A percentile compares a stretch with the other conserved stretches of the same genome.
Evolutionary conservation across 2,113 vertebrate species (phyloP).

Genomic region (Bos taurus): ARS-UCD2.0 NC_037350.1:15110001-15110500

Average conservation of each 20-base stretch:
- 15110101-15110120: too few relatives aligned
- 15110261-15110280: not conserved
- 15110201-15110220: accelerated
- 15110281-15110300: not conserved
- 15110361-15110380: not conserved
- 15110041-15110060: not conserved
- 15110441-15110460: not conserved
- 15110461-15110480: not conserved
- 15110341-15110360: not conserved
- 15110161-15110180: not conserved
- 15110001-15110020: not conserved
- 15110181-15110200: not conserved
- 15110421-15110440: not conserved
- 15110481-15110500: not conserved
- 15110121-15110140: not conserved
- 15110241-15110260: not conserved
- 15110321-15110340: not conserved
- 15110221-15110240: too few relatives aligned
- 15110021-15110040: accelerated
- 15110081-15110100: not conserved
- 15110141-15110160: too few relatives aligned
- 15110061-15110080: not conserved
- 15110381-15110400: not conserved
- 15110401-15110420: not conserved
- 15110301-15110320: not conserved